These are phyloP conservation scores for Rhinolophus sinicus DNA, from an alignment of 2,113 vertebrate genomes.

Conservation along the genomic window DNA sequence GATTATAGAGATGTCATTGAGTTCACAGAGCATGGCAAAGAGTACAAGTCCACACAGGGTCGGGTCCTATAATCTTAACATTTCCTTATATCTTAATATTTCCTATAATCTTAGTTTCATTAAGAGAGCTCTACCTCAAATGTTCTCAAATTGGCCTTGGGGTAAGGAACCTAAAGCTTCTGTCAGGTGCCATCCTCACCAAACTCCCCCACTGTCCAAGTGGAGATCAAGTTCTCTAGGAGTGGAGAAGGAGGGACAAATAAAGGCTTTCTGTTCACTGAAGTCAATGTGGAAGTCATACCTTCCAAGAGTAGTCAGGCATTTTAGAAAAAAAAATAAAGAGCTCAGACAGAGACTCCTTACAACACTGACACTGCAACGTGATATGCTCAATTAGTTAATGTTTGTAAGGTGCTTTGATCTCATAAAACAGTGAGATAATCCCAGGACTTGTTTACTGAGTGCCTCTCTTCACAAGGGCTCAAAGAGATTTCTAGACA, in stretches of 20 bases:
- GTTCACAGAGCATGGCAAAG: neutral
- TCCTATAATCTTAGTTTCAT: neutral
- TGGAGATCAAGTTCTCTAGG: neutral
- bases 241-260: neutral
- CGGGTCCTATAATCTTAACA: neutral
- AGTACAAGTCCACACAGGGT: no score
- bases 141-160: neutral
- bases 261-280: neutral
- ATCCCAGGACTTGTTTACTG: constrained; percentile 55
- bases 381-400: constrained; percentile 52
- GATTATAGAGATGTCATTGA: neutral
- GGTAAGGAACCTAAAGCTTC: neutral
- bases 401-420: constrained; percentile 66
- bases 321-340: constrained; percentile 46
- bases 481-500: neutral
- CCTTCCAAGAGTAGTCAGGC: neutral
- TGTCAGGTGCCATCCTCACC: neutral
- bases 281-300: neutral
- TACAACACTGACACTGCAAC: neutral
- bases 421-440: constrained; percentile 54
- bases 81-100: no score
- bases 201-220: neutral
- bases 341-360: constrained; percentile 17
- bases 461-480: constrained; percentile 31
- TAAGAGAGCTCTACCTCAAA: neutral